These are phyloP conservation scores for Sparidentex hasta DNA, from an alignment of 2,797 vertebrate species.

Conservation along the genomic window DNA sequence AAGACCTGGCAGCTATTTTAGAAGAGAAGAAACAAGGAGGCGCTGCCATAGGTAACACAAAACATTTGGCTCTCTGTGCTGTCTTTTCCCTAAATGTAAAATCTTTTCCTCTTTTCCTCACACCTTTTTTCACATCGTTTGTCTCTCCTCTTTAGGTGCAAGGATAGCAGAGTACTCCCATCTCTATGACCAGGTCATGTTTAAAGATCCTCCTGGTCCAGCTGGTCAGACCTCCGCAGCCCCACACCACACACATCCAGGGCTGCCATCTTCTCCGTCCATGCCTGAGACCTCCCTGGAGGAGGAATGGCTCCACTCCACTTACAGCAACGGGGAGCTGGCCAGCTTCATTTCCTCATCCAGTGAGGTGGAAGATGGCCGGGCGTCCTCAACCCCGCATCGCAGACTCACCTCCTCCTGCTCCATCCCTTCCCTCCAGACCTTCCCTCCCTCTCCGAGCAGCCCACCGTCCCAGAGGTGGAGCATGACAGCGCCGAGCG, in stretches of 20 bases:
- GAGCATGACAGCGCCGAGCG: slow-evolving; percentile 89
- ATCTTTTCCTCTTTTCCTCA: neutral
- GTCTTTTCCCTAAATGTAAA: too few relatives aligned
- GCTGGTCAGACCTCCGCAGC: slow-evolving; percentile 69
- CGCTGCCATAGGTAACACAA: slow-evolving; percentile 91
- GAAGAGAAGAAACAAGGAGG: slow-evolving; percentile 99
- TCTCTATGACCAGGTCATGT: slow-evolving; percentile 96
- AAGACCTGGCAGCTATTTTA: slow-evolving; percentile 94
- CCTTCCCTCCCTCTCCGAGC: slow-evolving; percentile 76
- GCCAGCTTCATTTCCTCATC: slow-evolving; percentile 87
- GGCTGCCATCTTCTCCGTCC: slow-evolving; percentile 80
- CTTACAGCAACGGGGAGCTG: slow-evolving; percentile 93
- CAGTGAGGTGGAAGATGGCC: slow-evolving; percentile 70
- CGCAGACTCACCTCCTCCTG: slow-evolving; percentile 84
- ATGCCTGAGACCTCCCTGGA: slow-evolving; percentile 80
- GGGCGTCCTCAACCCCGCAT: slow-evolving; percentile 63
- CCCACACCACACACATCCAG: slow-evolving; percentile 68
- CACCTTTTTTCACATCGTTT: slow-evolving; percentile 12
- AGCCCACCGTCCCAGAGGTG: slow-evolving; percentile 87
- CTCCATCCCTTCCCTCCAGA: slow-evolving; percentile 91
- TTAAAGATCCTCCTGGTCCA: slow-evolving; percentile 86
- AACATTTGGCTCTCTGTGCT: neutral
- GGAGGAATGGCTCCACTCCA: slow-evolving; percentile 93
- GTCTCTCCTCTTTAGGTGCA: slow-evolving; percentile 87
- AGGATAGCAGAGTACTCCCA: slow-evolving; percentile 98